phyloP scores from a whole-genome alignment of 2,113 vertebrate genomes.

The Cranoglanis bouderius region DNA sequence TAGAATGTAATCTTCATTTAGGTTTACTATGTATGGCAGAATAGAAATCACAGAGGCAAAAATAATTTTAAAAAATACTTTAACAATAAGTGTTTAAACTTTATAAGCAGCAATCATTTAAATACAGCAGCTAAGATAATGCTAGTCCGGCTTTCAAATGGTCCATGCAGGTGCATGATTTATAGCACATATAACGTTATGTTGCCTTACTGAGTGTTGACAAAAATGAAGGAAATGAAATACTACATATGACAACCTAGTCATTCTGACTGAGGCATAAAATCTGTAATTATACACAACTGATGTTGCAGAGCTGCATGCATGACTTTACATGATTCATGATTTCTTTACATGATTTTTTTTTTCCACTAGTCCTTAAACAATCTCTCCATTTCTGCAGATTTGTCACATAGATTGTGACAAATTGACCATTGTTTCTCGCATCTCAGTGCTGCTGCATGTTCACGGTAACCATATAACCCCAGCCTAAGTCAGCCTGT shows the following conservation, averaged over 20 bases:
- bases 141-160: background rate
- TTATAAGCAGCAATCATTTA: background rate
- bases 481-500: slow-evolving; percentile 27
- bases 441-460: background rate
- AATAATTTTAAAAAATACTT: background rate
- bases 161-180: background rate
- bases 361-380: background rate
- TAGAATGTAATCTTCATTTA: background rate
- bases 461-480: slow-evolving; percentile 11
- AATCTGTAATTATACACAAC: background rate
- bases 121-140: background rate
- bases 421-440: background rate
- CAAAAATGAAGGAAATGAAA: background rate
- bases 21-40: background rate
- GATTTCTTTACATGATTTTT: no score
- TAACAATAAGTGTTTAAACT: background rate
- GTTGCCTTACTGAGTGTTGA: background rate
- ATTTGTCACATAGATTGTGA: background rate
- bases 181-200: background rate
- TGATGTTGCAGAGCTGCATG: background rate
- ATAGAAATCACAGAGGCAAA: background rate
- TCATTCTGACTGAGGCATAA: background rate
- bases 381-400: background rate
- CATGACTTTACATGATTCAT: background rate
- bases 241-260: background rate